A percentile compares a stretch with the other conserved stretches of the same genome.
phyloP scores from a whole-genome alignment of 2,113 vertebrate genomes.

The Ctenomys sociabilis region DNA sequence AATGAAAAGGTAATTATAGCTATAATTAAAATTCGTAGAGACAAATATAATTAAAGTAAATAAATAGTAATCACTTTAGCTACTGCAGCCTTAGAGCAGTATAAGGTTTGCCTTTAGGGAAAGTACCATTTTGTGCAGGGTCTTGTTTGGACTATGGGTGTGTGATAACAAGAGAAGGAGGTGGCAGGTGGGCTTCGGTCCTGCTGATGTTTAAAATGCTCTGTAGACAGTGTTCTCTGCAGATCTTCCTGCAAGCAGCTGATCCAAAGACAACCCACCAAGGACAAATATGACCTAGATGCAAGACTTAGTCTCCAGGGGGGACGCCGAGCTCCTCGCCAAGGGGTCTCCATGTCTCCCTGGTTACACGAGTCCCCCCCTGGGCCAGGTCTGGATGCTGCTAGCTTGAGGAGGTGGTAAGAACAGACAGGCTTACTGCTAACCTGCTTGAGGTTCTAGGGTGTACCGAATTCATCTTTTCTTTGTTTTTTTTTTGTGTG shows the following conservation, averaged over 20 bases:
- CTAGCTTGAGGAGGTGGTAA: not conserved
- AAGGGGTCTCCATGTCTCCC: not conserved
- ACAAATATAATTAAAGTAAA: conserved; percentile 52
- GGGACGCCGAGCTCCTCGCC: accelerated
- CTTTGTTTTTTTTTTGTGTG: not conserved
- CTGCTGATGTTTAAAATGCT: not conserved
- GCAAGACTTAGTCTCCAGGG: not conserved
- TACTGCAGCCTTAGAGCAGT: not conserved
- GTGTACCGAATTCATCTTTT: not conserved
- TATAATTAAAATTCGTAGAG: not conserved
- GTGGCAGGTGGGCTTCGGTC: not conserved
- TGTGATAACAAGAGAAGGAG: not conserved
- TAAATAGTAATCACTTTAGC: not conserved
- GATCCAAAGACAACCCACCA: not conserved
- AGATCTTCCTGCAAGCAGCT: not conserved
- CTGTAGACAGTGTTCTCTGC: not conserved
- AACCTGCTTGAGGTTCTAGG: not conserved
- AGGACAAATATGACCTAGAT: not conserved
- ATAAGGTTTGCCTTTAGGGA: not conserved
- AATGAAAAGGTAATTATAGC: not conserved
- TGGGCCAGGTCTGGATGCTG: not conserved
- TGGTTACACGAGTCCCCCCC: not conserved
- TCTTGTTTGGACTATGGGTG: not conserved
- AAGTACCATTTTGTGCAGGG: not conserved
- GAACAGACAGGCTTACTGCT: not conserved